Evolutionary conservation across 2,888 invertebrate species (phyloP), one percentile per base, ranked within the genome.

Genomic region (Heliconius sara): DNA sequence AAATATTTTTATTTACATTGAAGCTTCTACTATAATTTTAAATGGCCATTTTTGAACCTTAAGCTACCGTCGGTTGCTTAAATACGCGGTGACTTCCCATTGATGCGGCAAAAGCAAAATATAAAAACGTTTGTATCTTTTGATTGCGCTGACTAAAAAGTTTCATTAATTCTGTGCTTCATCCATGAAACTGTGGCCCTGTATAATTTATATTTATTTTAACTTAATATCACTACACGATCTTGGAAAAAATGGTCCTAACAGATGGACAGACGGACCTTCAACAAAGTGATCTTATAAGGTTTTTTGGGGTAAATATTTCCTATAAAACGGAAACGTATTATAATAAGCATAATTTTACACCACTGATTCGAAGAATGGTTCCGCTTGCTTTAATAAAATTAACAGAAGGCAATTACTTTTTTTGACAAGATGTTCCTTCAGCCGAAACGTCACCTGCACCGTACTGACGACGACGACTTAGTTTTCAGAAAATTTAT

Each of bases 351-450:
- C 22, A 67, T 34, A 22, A 66, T 34, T 66, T 30, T 16, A 65
- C 30, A 13, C 27, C 27, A 25, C 27, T 25, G 25, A 6, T n/a
- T 6, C 43, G 12, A n/a, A 39, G 39, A 12, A 39, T 25, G 6
- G 39, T 70, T 30, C 27, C 71, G 71, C 47, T 43, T 52, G 52
- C 72, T 52, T 57, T 52, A 72, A 72, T 30, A 52, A 52, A 52
- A 30, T 30, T 52, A 22, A 30, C 30, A 72, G 12, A 30, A 72
- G 22, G 22, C 25, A 27, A 72, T 19, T 30, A 72, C 22, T 72
- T 72, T 47, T 52, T 52, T 72, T 57, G 5, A 30, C 72, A 57
- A 47, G 22, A 72, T 30, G 30, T 52, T 52, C 52, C 22, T 72
- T 72, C 30, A 57, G 27, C 52, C 52, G 52, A 52, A 72, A 52